phyloP scores from a whole-genome alignment of 35 echinoderm and acorn worm genomes.

The Patiria miniata region DNA sequence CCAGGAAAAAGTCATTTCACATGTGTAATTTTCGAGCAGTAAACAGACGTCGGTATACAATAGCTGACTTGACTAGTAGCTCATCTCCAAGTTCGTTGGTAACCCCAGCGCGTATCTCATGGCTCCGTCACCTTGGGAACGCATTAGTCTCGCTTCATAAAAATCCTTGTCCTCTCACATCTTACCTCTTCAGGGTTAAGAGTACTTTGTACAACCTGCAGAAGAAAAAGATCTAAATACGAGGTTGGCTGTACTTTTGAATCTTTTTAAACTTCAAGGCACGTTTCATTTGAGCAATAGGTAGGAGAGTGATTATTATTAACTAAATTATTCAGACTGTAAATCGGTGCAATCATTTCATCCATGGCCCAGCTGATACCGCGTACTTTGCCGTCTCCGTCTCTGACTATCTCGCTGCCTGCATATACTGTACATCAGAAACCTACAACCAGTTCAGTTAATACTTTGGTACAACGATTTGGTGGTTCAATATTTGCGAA shows the following conservation, averaged over 20 bases:
- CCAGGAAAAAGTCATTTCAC: too few relatives aligned
- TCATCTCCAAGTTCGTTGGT: too few relatives aligned
- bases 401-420: too few relatives aligned
- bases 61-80: too few relatives aligned
- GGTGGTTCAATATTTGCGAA: too few relatives aligned
- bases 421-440: too few relatives aligned
- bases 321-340: slow-evolving; percentile 15
- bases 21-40: too few relatives aligned
- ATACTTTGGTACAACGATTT: too few relatives aligned
- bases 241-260: slow-evolving; percentile 7
- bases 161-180: not conserved
- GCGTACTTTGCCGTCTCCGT: too few relatives aligned
- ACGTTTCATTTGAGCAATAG: not conserved
- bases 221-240: not conserved
- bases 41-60: too few relatives aligned
- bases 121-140: not conserved
- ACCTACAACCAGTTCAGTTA: too few relatives aligned
- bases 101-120: not conserved
- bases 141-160: slow-evolving; percentile 10
- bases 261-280: not conserved
- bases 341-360: not conserved
- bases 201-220: slow-evolving; percentile 7
- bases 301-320: not conserved
- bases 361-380: too few relatives aligned
- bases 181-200: slow-evolving; percentile 9